Conservation (phyloP, 2,888 invertebrate genomes). For the Amphipyra berbera region DNA sequence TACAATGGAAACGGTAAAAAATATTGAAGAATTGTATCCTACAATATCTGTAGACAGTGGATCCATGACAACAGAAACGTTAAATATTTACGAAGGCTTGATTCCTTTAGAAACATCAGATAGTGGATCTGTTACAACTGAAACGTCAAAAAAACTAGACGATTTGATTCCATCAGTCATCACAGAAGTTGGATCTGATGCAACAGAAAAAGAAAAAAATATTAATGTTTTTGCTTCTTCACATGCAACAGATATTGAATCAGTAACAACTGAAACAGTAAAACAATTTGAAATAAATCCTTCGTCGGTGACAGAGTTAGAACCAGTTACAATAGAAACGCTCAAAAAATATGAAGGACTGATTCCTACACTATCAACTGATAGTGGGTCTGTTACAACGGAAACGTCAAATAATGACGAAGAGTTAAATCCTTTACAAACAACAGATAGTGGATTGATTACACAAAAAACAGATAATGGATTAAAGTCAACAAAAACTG, state of each 20-base stretch:
- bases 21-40: no score
- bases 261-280: neutral
- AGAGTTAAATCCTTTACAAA: neutral
- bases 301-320: neutral
- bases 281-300: neutral
- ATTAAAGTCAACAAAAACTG: constrained; percentile 7
- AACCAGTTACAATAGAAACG: neutral
- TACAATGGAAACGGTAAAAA: no score
- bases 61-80: no score
- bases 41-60: no score
- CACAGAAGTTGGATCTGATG: neutral
- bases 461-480: neutral
- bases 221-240: neutral
- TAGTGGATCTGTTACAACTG: no score
- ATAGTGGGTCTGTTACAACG: neutral
- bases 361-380: neutral
- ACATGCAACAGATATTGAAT: neutral
- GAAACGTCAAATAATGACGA: neutral
- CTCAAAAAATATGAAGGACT: neutral
- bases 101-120: no score
- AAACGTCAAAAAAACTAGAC: no score
- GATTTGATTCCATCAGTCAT: neutral
- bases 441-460: no score
- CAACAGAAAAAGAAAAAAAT: constrained; percentile 9
- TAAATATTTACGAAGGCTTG: no score